Percentiles rank a stretch among this genome's conserved stretches.
These are phyloP conservation scores for Acleris laterana DNA, from an alignment of 2,888 invertebrate species.

Conservation along the genomic window DNA sequence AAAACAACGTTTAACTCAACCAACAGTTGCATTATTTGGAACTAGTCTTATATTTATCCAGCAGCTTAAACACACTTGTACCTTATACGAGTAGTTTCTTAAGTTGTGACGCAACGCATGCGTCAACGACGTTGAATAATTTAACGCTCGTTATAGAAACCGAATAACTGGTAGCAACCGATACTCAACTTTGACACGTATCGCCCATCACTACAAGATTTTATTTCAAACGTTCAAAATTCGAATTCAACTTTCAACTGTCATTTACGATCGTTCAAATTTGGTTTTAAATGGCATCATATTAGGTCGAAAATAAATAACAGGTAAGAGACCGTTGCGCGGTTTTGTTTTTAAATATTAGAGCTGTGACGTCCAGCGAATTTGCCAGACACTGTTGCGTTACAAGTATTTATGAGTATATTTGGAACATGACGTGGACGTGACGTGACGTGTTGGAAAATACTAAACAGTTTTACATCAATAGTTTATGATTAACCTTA, in stretches of 20 bases:
- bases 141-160: slow-evolving; percentile 1
- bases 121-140: slow-evolving; percentile 33
- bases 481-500: not conserved
- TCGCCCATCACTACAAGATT: slow-evolving; percentile 17
- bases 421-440: slow-evolving; percentile 15
- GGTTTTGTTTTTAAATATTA: slow-evolving; percentile 18
- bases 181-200: slow-evolving; percentile 2
- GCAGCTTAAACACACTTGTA: not conserved
- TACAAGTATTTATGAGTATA: slow-evolving; percentile 23
- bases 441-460: slow-evolving; percentile 25
- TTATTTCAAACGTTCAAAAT: slow-evolving; percentile 5
- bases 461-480: not conserved
- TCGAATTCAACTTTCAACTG: not conserved
- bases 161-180: slow-evolving; percentile 21
- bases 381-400: slow-evolving; percentile 32
- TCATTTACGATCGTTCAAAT: not conserved
- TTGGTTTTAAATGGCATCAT: not conserved
- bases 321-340: not conserved
- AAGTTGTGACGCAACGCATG: slow-evolving; percentile 29
- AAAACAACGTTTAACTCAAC: no score
- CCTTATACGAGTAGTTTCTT: slow-evolving; percentile 21
- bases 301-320: not conserved
- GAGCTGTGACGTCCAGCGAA: slow-evolving; percentile 29
- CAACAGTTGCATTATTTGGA: not conserved
- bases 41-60: not conserved